These are phyloP conservation scores for Panopea generosa DNA, from an alignment of 2,888 invertebrate genomes.

Conservation along the genomic window DNA sequence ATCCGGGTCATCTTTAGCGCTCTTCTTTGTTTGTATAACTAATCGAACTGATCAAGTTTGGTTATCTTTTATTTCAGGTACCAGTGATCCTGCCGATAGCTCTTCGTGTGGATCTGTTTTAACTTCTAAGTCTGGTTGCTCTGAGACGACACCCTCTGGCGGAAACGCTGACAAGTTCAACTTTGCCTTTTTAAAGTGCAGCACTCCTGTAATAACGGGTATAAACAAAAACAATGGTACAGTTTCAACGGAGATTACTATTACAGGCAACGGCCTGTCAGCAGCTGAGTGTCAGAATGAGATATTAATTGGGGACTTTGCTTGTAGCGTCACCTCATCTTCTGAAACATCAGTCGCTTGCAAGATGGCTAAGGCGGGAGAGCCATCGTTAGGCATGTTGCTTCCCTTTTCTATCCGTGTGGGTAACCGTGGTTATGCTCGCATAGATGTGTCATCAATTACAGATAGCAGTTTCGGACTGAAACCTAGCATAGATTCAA, in stretches of 20 bases:
- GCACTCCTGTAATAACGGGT: conserved; percentile 61
- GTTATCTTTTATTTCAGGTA: conserved; percentile 62
- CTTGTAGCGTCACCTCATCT: conserved; percentile 41
- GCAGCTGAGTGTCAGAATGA: conserved; percentile 69
- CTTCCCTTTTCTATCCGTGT: conserved; percentile 58
- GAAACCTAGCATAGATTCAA: conserved; percentile 58
- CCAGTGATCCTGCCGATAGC: conserved; percentile 46
- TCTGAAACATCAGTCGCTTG: conserved; percentile 42
- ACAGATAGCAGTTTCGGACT: conserved; percentile 57
- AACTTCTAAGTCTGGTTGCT: conserved; percentile 54
- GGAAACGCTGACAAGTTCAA: conserved; percentile 60
- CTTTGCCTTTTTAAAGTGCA: conserved; percentile 65
- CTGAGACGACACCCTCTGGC: conserved; percentile 41
- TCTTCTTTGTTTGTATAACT: no score
- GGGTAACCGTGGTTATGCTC: conserved; percentile 61
- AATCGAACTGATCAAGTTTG: no score
- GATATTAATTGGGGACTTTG: conserved; percentile 59
- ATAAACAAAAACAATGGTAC: conserved; percentile 64
- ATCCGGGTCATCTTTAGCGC: no score
- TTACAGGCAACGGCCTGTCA: conserved; percentile 69
- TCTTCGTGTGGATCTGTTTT: conserved; percentile 57
- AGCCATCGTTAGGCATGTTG: conserved; percentile 55
- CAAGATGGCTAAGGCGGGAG: conserved; percentile 37
- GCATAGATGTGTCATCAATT: conserved; percentile 43
- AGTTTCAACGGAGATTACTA: conserved; percentile 52